Base-by-base conservation (phyloP, 2,113 vertebrate species). In the Nettapus auritus region DNA sequence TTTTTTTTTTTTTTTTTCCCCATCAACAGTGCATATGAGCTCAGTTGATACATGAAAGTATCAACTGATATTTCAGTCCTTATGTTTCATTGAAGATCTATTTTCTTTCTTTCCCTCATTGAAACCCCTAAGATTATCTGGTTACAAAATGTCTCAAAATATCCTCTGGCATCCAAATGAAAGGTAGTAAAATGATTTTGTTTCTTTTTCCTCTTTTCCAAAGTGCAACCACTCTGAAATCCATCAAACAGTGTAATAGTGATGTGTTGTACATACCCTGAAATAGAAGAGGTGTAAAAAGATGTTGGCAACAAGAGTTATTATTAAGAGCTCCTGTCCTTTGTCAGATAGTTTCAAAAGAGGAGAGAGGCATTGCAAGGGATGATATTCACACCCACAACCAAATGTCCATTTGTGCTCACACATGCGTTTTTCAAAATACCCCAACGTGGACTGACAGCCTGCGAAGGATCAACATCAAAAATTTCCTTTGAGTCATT, bases 221-320 rank as follows among this genome's bases (percentile, higher is more conserved):
- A 88, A 93, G 63, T 87, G 67, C 31, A 89, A 82, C 33, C 40
- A 55, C 70, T 89, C 78, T 88, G 78, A 76, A 93, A 85, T 86
- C 70, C 78, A 56, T 88, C 36, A 67, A 52, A 68, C 44, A 80
- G 50, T 13, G 3, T 42, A 92, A 86, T 33, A 89, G 63, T 59
- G 82, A 74, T 53, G 55, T 0, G 0, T 88, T 73, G 44, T 59
- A n/a, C 25, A 17, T 55, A 48, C 5, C 31, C 34, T 80, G 75
- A 77, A 93, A 95, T 63, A 96, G 82, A 88, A 83, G 55, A 86
- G 63, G 55, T 77, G 71, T 93, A 77, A 91, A 91, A 91, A 42
- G 25, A 89, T 86, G 80, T 74, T 96, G 91, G 75, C 59, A 93
- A 59, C 31, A 57, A n/a, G 40, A 77, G 50, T 46, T 78, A 34